These are phyloP conservation scores for Neelides sp. DNA, from an alignment of 1,140 invertebrate genomes.

Conservation along the genomic window DNA sequence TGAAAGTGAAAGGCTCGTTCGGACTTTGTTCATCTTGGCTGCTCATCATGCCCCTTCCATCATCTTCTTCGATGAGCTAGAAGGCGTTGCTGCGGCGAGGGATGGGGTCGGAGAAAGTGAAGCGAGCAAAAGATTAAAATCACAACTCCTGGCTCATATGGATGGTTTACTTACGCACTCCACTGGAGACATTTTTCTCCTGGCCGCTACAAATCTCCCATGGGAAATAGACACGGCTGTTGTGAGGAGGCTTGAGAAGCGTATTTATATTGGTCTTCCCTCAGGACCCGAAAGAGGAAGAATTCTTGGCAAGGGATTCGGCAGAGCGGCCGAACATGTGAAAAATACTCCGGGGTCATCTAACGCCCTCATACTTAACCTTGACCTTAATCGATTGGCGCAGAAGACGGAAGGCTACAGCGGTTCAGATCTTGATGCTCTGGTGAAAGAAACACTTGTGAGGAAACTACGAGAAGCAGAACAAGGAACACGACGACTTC, in stretches of 20 bases:
- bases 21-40: slow-evolving; percentile 78
- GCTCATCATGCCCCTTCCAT: slow-evolving; percentile 79
- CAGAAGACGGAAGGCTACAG: slow-evolving; percentile 64
- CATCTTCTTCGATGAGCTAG: slow-evolving; percentile 94
- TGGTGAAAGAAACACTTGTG: slow-evolving; percentile 71
- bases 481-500: too few relatives aligned
- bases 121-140: slow-evolving; percentile 77
- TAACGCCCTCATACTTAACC: slow-evolving; percentile 34
- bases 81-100: slow-evolving; percentile 64
- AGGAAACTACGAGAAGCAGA: too few relatives aligned
- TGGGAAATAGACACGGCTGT: slow-evolving; percentile 85
- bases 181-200: slow-evolving; percentile 51
- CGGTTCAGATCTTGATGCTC: slow-evolving; percentile 71
- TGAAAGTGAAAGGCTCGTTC: slow-evolving; percentile 81
- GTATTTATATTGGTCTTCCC: slow-evolving; percentile 67
- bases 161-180: slow-evolving; percentile 59
- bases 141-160: slow-evolving; percentile 81
- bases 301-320: slow-evolving; percentile 51
- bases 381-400: slow-evolving; percentile 40
- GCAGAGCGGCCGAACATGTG: slow-evolving; percentile 38
- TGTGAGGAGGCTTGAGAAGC: slow-evolving; percentile 73
- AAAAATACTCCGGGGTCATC: slow-evolving; percentile 33
- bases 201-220: slow-evolving; percentile 81
- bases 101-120: slow-evolving; percentile 68
- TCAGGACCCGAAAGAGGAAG: slow-evolving; percentile 46